Evolutionary conservation across 2,888 invertebrate species (phyloP).

Genomic region (Gasteruption jaculator): DNA sequence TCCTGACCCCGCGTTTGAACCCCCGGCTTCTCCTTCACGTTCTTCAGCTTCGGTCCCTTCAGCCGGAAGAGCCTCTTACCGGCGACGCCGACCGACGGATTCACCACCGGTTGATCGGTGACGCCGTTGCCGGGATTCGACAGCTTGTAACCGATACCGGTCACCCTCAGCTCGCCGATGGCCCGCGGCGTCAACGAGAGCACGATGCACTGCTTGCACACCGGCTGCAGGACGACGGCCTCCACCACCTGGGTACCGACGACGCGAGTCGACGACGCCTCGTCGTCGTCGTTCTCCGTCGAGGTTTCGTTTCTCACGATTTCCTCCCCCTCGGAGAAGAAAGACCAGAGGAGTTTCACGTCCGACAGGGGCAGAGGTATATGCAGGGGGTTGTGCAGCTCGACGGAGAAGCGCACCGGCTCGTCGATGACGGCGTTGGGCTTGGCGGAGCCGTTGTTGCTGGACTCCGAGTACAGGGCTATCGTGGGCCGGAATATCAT

Average conservation of each 20-base stretch:
- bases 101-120: constrained; percentile 30
- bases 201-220: constrained; percentile 61
- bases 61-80: constrained; percentile 61
- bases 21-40: constrained; percentile 54
- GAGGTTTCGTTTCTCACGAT: constrained; percentile 50
- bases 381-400: constrained; percentile 72
- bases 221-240: constrained; percentile 58
- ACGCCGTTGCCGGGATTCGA: constrained; percentile 37
- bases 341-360: constrained; percentile 71
- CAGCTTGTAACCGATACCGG: constrained; percentile 69
- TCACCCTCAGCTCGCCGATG: constrained; percentile 69
- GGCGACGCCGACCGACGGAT: constrained; percentile 51
- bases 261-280: constrained; percentile 48
- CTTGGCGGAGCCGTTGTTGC: constrained; percentile 58
- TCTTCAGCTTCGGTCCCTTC: constrained; percentile 58
- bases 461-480: constrained; percentile 66
- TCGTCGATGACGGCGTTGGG: constrained; percentile 77
- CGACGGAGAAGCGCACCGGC: constrained; percentile 73
- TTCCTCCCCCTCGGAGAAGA: constrained; percentile 52
- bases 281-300: constrained; percentile 49
- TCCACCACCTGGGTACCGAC: constrained; percentile 60
- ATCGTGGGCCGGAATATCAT: constrained; percentile 77
- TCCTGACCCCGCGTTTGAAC: constrained; percentile 58
- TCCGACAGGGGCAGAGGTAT: constrained; percentile 67
- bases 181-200: constrained; percentile 70